These are phyloP conservation scores for Brienomyrus longianalis DNA, from an alignment of 2,113 vertebrate species.

Conservation along the genomic window DNA sequence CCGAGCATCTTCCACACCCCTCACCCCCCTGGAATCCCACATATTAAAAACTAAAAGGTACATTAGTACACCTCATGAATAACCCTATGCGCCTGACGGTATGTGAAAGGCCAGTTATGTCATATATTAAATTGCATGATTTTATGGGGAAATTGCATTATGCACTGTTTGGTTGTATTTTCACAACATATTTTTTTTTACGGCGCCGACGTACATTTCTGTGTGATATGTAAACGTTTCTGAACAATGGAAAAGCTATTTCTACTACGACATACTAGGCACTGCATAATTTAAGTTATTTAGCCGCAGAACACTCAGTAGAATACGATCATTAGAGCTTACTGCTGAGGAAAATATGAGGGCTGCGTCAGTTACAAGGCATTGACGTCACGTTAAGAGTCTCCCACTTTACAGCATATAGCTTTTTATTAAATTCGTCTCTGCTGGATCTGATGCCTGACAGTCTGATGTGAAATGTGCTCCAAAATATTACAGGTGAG, in stretches of 20 bases:
- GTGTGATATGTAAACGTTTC: neutral
- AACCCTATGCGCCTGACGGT: slow-evolving; percentile 21
- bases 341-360: slow-evolving; percentile 61
- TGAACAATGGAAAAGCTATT: neutral
- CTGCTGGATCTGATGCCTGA: slow-evolving; percentile 51
- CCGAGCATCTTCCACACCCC: slow-evolving; percentile 49
- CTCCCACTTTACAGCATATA: slow-evolving; percentile 90
- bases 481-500: slow-evolving; percentile 31
- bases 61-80: slow-evolving; percentile 41
- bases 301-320: slow-evolving; percentile 47
- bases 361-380: slow-evolving; percentile 86
- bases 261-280: neutral
- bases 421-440: slow-evolving; percentile 76
- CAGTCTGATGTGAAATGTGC: slow-evolving; percentile 39
- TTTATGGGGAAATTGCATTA: neutral
- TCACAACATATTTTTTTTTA: neutral
- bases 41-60: neutral
- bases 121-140: neutral
- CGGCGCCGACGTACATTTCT: neutral
- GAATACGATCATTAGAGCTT: slow-evolving; percentile 74
- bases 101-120: neutral
- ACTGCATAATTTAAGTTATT: slow-evolving; percentile 24
- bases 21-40: slow-evolving; percentile 26
- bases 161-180: neutral
- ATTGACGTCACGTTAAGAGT: slow-evolving; percentile 97